Evolutionary conservation across 2,797 vertebrate genomes (phyloP), one percentile per base, ranked within the genome.

Genomic region (Cyclopterus lumpus): DNA sequence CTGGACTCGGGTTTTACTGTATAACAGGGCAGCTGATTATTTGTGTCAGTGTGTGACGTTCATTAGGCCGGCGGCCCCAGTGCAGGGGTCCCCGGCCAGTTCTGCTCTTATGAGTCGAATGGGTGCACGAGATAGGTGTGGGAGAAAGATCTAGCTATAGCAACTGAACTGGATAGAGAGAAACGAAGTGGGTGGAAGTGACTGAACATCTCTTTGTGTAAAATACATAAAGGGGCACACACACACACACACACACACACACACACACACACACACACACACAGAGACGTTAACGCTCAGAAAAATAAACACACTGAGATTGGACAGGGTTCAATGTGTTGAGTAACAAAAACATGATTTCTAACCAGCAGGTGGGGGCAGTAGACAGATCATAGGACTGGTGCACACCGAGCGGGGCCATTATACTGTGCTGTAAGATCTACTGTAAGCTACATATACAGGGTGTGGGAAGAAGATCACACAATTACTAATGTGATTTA

Each of bases 351-450:
- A 91, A 84, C 81, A 89, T 73, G 77, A 81, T 88, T 89, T 91
- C 81, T 82, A 90, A 89, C 93, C 94, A 94, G 93, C 91, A 95
- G 94, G 93, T 94, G 94, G 94, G 92, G 93, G 93, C 92, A 93
- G 85, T 71, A 92, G 89, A 91, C 91, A 89, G 77, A 88, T 90
- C 85, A 93, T 89, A 79, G 67, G 57, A 71, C 62, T 46, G 63
- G 51, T 63, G 65, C 18, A 63, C 63, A 38, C 63, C 11, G 70
- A 77, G 77, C 67, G 6, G 61, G 24, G 30, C 71, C 67, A 75
- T 79, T 64, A 74, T 75, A 84, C 73, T 74, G 65, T 70, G 60
- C 60, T 61, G 24, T 32, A 69, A 74, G n/a, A 75, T 60, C 30
- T 64, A 51, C 55, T 78, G 67, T 71, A 72, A 74, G 61, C 34